Conservation (phyloP, 2,113 vertebrate genomes). For the Tragelaphus imberbis region DNA sequence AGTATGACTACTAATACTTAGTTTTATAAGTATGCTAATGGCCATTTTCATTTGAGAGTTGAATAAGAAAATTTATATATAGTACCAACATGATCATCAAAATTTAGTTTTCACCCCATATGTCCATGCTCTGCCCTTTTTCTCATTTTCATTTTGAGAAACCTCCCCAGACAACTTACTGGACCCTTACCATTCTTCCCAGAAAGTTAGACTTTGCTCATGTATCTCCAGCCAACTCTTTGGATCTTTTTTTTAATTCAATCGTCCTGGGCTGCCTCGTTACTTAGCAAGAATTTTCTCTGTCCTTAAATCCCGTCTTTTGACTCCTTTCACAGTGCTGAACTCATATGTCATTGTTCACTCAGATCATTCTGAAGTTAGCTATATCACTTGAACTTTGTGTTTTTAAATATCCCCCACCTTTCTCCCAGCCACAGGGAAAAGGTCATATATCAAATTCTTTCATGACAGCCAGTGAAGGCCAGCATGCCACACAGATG, state of each 20-base stretch:
- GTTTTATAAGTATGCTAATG: neutral
- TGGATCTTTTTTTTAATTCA: neutral
- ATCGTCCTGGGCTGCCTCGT: neutral
- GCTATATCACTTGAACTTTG: neutral
- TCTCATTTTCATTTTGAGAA: neutral
- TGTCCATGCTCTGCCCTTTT: neutral
- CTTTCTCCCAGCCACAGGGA: neutral
- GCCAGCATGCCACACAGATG: neutral
- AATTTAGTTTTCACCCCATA: neutral
- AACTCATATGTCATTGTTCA: neutral
- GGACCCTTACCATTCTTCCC: neutral
- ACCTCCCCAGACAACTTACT: neutral
- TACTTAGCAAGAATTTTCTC: slow-evolving; percentile 34
- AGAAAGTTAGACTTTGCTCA: neutral
- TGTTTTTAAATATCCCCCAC: slow-evolving; percentile 34
- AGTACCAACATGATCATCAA: neutral
- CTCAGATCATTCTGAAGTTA: slow-evolving; percentile 8
- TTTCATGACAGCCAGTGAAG: neutral
- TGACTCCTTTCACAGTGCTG: neutral
- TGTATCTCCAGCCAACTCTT: neutral
- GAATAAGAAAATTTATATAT: neutral
- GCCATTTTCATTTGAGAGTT: neutral
- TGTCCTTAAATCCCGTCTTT: slow-evolving; percentile 11
- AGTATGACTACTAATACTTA: neutral
- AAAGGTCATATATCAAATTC: neutral